These are phyloP conservation scores for Pseudopipra pipra DNA, from an alignment of 2,113 vertebrate genomes.

Conservation along the genomic window DNA sequence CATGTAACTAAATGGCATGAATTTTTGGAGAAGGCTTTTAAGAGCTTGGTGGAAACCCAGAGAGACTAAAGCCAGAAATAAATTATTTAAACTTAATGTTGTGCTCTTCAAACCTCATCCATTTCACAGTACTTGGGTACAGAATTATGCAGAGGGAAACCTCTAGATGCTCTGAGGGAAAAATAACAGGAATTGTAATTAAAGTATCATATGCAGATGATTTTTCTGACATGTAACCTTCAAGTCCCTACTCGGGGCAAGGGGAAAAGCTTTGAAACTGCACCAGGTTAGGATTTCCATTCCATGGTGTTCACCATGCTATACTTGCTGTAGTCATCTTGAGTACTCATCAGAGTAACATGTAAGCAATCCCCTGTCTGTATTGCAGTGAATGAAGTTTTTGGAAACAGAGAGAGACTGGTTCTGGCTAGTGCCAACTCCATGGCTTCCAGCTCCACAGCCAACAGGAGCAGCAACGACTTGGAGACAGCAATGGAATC, in stretches of 20 bases:
- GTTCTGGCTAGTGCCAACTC: constrained; percentile 67
- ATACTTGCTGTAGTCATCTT: not conserved
- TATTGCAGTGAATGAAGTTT: constrained; percentile 84
- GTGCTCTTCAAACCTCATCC: not conserved
- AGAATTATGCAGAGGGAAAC: not conserved
- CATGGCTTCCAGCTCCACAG: not conserved
- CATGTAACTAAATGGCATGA: not conserved
- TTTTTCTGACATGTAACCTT: not conserved
- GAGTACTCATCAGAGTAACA: not conserved
- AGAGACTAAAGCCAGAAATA: not conserved
- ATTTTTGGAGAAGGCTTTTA: not conserved
- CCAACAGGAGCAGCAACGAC: constrained; percentile 49
- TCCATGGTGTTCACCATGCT: not conserved
- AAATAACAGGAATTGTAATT: not conserved
- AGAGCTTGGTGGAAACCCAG: not conserved
- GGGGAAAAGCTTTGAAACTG: not conserved
- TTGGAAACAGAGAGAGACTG: constrained; percentile 85
- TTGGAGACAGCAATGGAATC: constrained; percentile 72
- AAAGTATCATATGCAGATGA: not conserved
- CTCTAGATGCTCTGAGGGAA: not conserved
- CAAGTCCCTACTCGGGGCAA: not conserved
- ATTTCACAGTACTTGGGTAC: not conserved
- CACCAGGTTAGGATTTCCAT: not conserved
- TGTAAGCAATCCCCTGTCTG: not conserved
- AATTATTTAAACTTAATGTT: not conserved